These are phyloP conservation scores for Willisornis vidua DNA, from an alignment of 2,113 vertebrate species.

Conservation along the genomic window DNA sequence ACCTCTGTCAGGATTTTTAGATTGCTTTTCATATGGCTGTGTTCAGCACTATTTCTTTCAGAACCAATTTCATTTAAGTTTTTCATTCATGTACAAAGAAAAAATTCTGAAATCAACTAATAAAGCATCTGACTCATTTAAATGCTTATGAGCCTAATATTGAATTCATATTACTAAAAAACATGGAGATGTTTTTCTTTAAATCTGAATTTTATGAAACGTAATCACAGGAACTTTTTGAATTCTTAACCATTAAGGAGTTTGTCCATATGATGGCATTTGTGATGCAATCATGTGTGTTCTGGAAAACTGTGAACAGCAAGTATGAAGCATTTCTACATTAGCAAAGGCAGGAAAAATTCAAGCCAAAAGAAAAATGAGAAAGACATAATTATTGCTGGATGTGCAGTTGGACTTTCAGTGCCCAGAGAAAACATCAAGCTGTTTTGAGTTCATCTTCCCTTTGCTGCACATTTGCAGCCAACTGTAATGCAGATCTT, in stretches of 20 bases:
- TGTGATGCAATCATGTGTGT: background rate
- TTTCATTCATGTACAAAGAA: conserved; percentile 8
- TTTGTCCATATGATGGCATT: background rate
- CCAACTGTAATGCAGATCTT: background rate
- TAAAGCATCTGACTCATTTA: conserved; percentile 9
- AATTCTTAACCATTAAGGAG: background rate
- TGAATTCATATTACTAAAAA: background rate
- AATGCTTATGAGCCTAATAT: conserved; percentile 13
- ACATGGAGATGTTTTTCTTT: background rate
- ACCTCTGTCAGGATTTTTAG: background rate
- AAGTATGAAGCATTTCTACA: background rate
- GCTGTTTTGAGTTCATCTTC: background rate
- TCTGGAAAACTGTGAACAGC: background rate
- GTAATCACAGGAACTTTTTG: background rate
- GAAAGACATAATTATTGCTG: background rate
- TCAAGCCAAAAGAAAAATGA: background rate
- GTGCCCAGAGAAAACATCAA: background rate
- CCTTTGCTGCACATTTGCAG: background rate
- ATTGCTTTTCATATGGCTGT: conserved; percentile 9
- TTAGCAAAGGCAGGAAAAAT: background rate
- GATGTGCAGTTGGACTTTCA: background rate
- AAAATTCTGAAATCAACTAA: conserved; percentile 13
- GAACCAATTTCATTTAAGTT: background rate
- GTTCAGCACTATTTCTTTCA: conserved; percentile 33
- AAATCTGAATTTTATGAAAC: background rate